A percentile compares a stretch with the other conserved stretches of the same genome.
phyloP scores from a whole-genome alignment of 2,797 vertebrate genomes.

The Lateolabrax maculatus region DNA sequence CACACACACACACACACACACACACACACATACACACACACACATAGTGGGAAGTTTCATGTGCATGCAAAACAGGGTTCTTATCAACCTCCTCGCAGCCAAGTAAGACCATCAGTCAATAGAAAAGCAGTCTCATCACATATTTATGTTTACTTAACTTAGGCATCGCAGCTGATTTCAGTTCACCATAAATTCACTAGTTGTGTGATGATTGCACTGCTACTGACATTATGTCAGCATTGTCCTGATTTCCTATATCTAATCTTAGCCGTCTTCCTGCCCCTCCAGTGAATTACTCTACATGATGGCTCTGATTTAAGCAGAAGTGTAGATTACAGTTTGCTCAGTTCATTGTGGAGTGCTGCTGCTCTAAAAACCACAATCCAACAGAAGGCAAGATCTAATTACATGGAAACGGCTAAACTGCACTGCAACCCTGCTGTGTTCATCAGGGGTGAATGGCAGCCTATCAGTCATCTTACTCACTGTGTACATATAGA shows the following conservation, averaged over 20 bases:
- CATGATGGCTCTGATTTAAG: conserved; percentile 74
- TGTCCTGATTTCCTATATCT: conserved; percentile 77
- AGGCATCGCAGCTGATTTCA: conserved; percentile 4
- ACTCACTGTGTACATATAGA: conserved; percentile 34
- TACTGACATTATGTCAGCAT: conserved; percentile 48
- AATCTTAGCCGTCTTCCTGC: conserved; percentile 78
- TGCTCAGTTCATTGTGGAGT: conserved; percentile 67
- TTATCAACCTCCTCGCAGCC: conserved; percentile 65
- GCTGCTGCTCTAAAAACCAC: conserved; percentile 63
- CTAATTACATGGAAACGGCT: conserved; percentile 74
- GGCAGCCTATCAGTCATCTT: conserved; percentile 46
- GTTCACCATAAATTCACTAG: conserved; percentile 9
- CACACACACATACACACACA: conserved; percentile 44
- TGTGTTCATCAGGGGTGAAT: conserved; percentile 66
- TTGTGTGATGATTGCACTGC: conserved; percentile 51
- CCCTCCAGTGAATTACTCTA: conserved; percentile 80
- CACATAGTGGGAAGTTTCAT: conserved; percentile 63
- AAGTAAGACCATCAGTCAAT: conserved; percentile 35
- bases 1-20: conserved; percentile 19
- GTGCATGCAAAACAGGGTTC: conserved; percentile 58
- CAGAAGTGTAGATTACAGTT: conserved; percentile 79
- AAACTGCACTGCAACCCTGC: conserved; percentile 58
- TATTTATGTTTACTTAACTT: conserved; percentile 26
- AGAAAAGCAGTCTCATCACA: conserved; percentile 15
- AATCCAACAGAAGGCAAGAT: conserved; percentile 69